A percentile compares a stretch with the other conserved stretches of the same genome.
phyloP scores from a whole-genome alignment of 1,140 invertebrate species.

The Hermetia illucens region DNA sequence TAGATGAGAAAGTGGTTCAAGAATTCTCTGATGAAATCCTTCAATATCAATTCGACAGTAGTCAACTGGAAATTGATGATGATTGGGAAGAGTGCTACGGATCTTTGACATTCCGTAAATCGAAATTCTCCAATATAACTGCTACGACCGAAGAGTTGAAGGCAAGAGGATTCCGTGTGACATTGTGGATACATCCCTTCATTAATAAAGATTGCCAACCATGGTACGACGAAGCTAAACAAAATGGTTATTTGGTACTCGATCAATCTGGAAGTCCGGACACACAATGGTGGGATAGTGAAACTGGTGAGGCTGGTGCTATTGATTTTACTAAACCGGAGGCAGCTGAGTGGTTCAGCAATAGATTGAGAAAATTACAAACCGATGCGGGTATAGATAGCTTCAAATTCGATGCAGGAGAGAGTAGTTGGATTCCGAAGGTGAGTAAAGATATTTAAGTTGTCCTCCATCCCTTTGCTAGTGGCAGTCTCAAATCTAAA shows the following conservation, averaged over 20 bases:
- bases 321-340: slow-evolving; percentile 67
- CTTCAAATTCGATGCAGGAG: slow-evolving; percentile 90
- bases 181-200: slow-evolving; percentile 83
- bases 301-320: slow-evolving; percentile 36
- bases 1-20: slow-evolving; percentile 51
- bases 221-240: slow-evolving; percentile 39
- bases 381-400: slow-evolving; percentile 56
- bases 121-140: slow-evolving; percentile 59
- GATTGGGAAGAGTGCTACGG: slow-evolving; percentile 84
- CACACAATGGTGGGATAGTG: slow-evolving; percentile 75
- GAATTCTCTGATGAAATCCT: slow-evolving; percentile 59
- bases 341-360: slow-evolving; percentile 60
- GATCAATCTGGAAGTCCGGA: slow-evolving; percentile 37
- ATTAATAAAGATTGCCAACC: slow-evolving; percentile 59
- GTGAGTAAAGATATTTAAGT: too few species aligned
- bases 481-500: too few species aligned
- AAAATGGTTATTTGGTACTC: slow-evolving; percentile 42
- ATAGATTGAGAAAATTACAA: slow-evolving; percentile 42
- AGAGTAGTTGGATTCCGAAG: slow-evolving; percentile 46
- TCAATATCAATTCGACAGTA: slow-evolving; percentile 51
- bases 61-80: slow-evolving; percentile 84
- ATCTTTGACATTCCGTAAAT: slow-evolving; percentile 52
- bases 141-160: slow-evolving; percentile 42
- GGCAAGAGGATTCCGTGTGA: slow-evolving; percentile 52
- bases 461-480: too few species aligned